Evolutionary conservation across 2,888 invertebrate genomes (phyloP).

Genomic region (Drosophila pseudotalamancana): DNA sequence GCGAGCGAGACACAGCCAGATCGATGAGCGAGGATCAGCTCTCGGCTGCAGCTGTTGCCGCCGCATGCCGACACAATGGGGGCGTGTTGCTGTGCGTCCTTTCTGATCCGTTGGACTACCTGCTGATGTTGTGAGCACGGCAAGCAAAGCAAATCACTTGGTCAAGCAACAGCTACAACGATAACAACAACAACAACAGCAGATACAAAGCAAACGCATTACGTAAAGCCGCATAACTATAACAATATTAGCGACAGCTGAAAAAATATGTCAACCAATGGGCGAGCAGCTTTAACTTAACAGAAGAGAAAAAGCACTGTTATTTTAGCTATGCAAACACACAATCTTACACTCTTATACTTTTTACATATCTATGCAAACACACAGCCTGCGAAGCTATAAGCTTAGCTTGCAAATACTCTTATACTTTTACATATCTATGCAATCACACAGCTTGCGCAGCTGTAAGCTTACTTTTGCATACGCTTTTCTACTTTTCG

Average conservation of each 20-base stretch:
- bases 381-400: background rate
- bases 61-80: conserved; percentile 36
- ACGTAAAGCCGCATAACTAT: conserved; percentile 12
- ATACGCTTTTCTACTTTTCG: background rate
- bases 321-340: background rate
- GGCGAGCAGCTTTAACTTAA: background rate
- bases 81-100: conserved; percentile 35
- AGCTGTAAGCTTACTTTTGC: background rate
- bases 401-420: too few species aligned
- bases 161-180: conserved; percentile 56
- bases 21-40: background rate
- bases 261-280: background rate
- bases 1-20: background rate
- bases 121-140: conserved; percentile 32
- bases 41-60: conserved; percentile 29
- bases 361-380: background rate
- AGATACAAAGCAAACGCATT: too few species aligned
- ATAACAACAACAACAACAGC: conserved; percentile 7
- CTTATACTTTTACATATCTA: background rate
- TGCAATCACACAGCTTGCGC: background rate
- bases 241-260: background rate
- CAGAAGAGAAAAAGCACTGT: background rate
- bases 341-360: background rate
- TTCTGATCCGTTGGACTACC: conserved; percentile 33
- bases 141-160: conserved; percentile 74